Conservation (phyloP, 1,140 invertebrate genomes). For the Bicyclus anynana region DNA sequence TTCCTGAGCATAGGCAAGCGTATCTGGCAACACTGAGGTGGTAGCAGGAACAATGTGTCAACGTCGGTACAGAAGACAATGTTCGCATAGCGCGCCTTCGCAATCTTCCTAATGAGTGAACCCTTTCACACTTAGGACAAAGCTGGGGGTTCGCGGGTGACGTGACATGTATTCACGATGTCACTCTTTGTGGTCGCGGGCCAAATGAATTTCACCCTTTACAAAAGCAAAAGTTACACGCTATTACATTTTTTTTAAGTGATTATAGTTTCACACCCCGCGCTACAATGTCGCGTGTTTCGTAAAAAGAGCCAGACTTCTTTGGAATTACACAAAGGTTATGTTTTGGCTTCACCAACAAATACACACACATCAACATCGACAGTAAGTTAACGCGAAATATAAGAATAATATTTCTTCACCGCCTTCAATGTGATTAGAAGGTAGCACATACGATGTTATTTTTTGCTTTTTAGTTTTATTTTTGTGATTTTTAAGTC, state of each 20-base stretch:
- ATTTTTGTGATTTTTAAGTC: no score
- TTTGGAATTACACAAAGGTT: background rate
- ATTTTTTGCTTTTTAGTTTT: no score
- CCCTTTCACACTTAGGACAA: constrained; percentile 73
- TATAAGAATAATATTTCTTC: no score
- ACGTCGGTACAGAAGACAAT: constrained; percentile 49
- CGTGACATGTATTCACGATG: constrained; percentile 62
- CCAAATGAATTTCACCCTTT: constrained; percentile 50
- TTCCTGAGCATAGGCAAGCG: constrained; percentile 44
- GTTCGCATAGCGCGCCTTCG: constrained; percentile 58
- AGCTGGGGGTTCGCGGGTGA: constrained; percentile 69
- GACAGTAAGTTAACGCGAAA: no score
- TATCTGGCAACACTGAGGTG: constrained; percentile 45
- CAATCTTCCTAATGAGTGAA: constrained; percentile 77
- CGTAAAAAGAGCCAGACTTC: background rate
- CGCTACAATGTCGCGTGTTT: background rate
- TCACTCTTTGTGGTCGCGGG: constrained; percentile 49
- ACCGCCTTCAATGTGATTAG: no score
- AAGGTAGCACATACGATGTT: no score
- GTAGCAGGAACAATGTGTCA: constrained; percentile 49
- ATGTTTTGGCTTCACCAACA: background rate
- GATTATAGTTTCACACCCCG: constrained; percentile 1
- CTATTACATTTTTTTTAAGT: constrained; percentile 20
- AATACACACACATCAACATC: no score
- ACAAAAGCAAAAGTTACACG: constrained; percentile 13